Evolutionary conservation across 2,888 invertebrate genomes (phyloP).

Genomic region (Oxytorus armatus): DNA sequence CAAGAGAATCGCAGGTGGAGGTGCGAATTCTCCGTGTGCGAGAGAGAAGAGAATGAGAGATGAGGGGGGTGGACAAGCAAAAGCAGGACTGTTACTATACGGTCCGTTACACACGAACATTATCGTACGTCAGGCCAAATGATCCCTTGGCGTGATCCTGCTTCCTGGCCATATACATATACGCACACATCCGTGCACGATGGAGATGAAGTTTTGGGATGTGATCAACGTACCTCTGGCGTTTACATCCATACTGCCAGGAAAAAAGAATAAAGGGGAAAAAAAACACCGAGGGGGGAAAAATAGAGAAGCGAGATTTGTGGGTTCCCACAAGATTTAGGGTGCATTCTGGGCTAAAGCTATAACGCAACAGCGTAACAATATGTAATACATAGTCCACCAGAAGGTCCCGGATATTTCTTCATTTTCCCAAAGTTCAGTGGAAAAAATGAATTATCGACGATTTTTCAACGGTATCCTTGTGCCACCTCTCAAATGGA

Average conservation of each 20-base stretch:
- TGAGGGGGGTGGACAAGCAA: background rate
- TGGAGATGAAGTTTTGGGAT: slow-evolving; percentile 19
- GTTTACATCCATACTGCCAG: slow-evolving; percentile 15
- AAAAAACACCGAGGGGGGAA: background rate
- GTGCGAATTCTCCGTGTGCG: slow-evolving; percentile 15
- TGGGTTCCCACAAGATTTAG: background rate
- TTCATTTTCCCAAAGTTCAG: too few relatives aligned
- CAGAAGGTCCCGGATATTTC: too few relatives aligned
- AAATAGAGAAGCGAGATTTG: slow-evolving; percentile 19
- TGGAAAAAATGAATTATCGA: background rate
- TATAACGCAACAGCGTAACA: too few relatives aligned
- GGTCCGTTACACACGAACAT: slow-evolving; percentile 79
- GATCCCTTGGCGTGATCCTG: slow-evolving; percentile 71
- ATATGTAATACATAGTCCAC: too few relatives aligned
- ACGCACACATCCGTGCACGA: background rate
- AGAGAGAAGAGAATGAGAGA: slow-evolving; percentile 31
- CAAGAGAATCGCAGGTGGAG: slow-evolving; percentile 55
- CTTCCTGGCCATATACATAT: background rate
- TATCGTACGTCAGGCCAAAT: slow-evolving; percentile 79
- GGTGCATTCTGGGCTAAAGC: too few relatives aligned
- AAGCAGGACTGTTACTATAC: slow-evolving; percentile 55
- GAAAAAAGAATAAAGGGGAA: background rate
- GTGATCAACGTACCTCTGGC: slow-evolving; percentile 3
- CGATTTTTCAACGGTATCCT: too few relatives aligned
- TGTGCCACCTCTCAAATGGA: too few relatives aligned